Conservation (phyloP, 2,113 vertebrate species). For the Phaethon lepturus region DNA sequence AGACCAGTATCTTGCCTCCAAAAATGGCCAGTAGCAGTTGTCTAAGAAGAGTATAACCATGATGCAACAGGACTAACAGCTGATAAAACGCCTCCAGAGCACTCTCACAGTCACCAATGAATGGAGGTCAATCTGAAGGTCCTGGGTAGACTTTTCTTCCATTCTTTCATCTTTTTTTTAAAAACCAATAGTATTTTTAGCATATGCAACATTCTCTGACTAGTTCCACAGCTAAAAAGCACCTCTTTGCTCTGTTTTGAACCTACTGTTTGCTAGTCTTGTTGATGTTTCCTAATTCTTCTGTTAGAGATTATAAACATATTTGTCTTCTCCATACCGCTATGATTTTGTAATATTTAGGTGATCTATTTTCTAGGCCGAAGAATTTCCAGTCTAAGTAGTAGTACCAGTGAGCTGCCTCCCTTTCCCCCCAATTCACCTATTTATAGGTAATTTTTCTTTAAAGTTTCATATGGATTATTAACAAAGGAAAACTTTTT, state of each 20-base stretch:
- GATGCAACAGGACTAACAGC: neutral
- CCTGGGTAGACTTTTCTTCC: neutral
- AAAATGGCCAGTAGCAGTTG: neutral
- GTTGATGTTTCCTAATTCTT: neutral
- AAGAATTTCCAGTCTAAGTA: neutral
- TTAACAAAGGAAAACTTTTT: neutral
- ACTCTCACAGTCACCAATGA: neutral
- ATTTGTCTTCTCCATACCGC: neutral
- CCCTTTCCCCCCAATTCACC: neutral
- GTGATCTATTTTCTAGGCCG: neutral
- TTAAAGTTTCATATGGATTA: neutral
- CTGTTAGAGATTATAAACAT: neutral
- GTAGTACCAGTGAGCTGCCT: neutral
- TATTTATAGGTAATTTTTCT: neutral
- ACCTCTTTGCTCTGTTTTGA: neutral
- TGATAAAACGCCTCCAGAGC: neutral
- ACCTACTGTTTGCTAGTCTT: neutral
- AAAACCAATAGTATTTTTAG: neutral
- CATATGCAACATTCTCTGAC: neutral
- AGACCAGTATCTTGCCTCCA: neutral
- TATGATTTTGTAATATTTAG: neutral
- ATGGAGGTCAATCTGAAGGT: neutral
- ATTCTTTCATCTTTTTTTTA: neutral
- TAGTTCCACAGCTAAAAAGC: neutral
- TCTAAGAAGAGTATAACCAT: neutral